Evolutionary conservation across 1,140 invertebrate species (phyloP).

Genomic region (Luehdorfia chinensis): DNA sequence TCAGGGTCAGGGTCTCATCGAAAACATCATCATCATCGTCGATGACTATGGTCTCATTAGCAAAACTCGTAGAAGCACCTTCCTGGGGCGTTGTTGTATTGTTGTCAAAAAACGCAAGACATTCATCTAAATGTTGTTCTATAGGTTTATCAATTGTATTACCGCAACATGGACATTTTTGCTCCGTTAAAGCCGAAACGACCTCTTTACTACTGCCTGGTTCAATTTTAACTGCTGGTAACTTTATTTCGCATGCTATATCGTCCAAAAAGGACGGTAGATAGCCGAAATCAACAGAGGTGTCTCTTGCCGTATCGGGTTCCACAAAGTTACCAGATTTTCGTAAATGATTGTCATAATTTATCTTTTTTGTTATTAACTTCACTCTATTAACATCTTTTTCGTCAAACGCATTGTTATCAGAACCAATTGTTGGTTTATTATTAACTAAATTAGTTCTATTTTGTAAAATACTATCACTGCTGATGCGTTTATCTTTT

Average conservation of each 20-base stretch:
- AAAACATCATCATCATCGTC: slow-evolving; percentile 54
- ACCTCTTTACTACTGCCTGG: slow-evolving; percentile 29
- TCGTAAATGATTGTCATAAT: neutral
- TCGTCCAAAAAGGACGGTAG: neutral
- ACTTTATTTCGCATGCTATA: neutral
- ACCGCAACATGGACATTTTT: slow-evolving; percentile 81
- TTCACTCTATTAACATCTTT: neutral
- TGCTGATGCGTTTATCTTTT: neutral
- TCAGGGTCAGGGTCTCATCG: slow-evolving; percentile 51
- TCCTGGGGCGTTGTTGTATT: slow-evolving; percentile 40
- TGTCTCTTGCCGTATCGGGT: neutral
- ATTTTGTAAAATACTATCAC: neutral
- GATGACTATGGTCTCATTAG: slow-evolving; percentile 39
- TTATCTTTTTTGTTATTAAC: neutral
- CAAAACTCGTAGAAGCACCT: slow-evolving; percentile 38
- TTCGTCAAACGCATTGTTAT: neutral
- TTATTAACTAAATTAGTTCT: neutral
- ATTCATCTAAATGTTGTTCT: slow-evolving; percentile 81
- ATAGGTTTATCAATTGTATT: slow-evolving; percentile 70
- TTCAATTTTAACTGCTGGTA: slow-evolving; percentile 23
- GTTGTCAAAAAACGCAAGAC: slow-evolving; percentile 67
- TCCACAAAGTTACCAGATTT: slow-evolving; percentile 4
- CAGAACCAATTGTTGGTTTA: neutral
- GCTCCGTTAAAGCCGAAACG: slow-evolving; percentile 15
- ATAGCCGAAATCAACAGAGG: neutral